Evolutionary conservation across 2,113 vertebrate species (phyloP).

Genomic region (Lontra canadensis): DNA sequence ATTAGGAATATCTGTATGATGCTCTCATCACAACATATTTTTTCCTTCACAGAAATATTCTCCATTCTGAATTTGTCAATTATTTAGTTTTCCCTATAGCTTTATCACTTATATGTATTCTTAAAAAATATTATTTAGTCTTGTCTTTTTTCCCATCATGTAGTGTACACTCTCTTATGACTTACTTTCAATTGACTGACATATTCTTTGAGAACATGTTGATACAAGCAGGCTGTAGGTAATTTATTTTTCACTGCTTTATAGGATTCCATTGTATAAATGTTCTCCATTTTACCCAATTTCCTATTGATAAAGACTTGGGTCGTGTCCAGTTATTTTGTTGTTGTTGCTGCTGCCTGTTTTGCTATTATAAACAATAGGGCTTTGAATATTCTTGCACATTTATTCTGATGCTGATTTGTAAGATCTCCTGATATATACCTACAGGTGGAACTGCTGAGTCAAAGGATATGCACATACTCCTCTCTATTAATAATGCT

Average conservation of each 20-base stretch:
- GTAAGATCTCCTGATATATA: background rate
- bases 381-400: background rate
- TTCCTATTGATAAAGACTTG: background rate
- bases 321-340: background rate
- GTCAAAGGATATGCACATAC: background rate
- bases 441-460: background rate
- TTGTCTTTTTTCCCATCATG: background rate
- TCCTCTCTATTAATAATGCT: background rate
- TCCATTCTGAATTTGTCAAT: background rate
- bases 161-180: background rate
- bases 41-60: background rate
- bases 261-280: background rate
- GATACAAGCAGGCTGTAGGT: background rate
- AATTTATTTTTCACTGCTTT: background rate
- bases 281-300: background rate
- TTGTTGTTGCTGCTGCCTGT: background rate
- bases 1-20: background rate
- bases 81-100: background rate
- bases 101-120: background rate
- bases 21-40: background rate
- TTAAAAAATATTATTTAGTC: background rate
- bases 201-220: background rate
- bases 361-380: background rate
- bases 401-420: background rate
- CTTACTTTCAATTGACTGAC: background rate